Base-by-base conservation (phyloP, 2,113 vertebrate species). In the Carassius gibelio region DNA sequence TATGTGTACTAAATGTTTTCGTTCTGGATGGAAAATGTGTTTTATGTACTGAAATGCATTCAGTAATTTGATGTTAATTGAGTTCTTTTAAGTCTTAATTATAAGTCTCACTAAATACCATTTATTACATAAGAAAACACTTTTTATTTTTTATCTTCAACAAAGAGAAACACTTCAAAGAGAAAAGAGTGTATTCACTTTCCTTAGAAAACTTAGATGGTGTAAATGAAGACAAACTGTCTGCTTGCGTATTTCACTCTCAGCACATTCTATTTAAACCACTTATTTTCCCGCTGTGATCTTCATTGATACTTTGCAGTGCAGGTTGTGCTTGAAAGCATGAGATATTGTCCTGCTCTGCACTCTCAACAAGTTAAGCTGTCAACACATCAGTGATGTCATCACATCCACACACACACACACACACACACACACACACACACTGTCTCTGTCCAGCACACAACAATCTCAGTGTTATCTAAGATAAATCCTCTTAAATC, bases 401-500 rank as follows among this genome's bases (percentile, higher is more conserved):
- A 68, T 69, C 62, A 81, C 15, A 21, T 23, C 3, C 61, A 26
- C 61, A 64, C 23, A 26, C 5, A 69, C 30, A 36, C 17, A 57
- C 17, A 75, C 45, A 45, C 62, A 64, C 23, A 26, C 30, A 69
- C 30, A 36, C 19, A 59, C 8, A 76, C 48, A 75, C 42, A 36
- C 19, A 82, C 1, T 8, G 0, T 38, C 17, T 83, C 21, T 3
- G 11, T 11, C 50, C 52, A 72, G 34, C 30, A 13, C 64, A 68
- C 64, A 68, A 34, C 23, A 4, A 57, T 72, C 30, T 57, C 17
- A 55, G 9, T 50, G 13, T 50, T 34, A 71, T 52, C 79, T 11
- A 21, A 19, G 66, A 36, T 57, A 83, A 52, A 69, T 71, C 64
- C 45, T 52, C 80, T 82, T 69, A 68, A 55, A 83, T 72, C 13